These are phyloP conservation scores for Abrostola tripartita DNA, from an alignment of 2,888 invertebrate species.

Conservation along the genomic window DNA sequence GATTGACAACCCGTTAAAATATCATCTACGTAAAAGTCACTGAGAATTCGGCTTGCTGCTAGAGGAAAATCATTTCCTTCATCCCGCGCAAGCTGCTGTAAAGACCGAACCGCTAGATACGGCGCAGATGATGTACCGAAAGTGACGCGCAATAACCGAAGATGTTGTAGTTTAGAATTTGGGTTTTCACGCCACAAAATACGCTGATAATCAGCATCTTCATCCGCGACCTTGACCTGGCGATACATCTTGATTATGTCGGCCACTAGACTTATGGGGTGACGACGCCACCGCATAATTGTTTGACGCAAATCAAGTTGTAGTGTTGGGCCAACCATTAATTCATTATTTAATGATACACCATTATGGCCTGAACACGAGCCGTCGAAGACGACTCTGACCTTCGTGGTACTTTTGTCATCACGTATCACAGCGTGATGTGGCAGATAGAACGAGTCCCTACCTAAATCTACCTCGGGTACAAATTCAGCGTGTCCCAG, in stretches of 20 bases:
- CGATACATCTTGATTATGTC: background rate
- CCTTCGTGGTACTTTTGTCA: too few relatives aligned
- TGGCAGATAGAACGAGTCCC: too few relatives aligned
- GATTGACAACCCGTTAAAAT: constrained; percentile 8
- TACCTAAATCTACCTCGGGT: too few relatives aligned
- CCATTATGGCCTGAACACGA: background rate
- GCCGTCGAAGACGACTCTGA: too few relatives aligned
- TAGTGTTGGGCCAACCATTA: background rate
- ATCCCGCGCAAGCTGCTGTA: constrained; percentile 57
- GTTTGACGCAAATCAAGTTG: background rate
- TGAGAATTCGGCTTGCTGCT: constrained; percentile 41
- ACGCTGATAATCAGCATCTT: background rate
- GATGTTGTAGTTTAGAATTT: constrained; percentile 29
- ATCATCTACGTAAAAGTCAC: constrained; percentile 26
- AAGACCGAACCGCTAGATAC: constrained; percentile 51
- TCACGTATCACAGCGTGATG: too few relatives aligned
- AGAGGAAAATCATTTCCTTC: constrained; percentile 45
- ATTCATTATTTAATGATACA: background rate
- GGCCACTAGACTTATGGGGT: background rate
- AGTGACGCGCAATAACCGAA: constrained; percentile 47
- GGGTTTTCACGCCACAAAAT: background rate
- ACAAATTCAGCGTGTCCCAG: too few relatives aligned
- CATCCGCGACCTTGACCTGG: background rate
- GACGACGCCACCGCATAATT: background rate
- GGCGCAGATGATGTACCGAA: constrained; percentile 60